Evolutionary conservation across 2,113 vertebrate genomes (phyloP).

Genomic region (Lycaon pictus): DNA sequence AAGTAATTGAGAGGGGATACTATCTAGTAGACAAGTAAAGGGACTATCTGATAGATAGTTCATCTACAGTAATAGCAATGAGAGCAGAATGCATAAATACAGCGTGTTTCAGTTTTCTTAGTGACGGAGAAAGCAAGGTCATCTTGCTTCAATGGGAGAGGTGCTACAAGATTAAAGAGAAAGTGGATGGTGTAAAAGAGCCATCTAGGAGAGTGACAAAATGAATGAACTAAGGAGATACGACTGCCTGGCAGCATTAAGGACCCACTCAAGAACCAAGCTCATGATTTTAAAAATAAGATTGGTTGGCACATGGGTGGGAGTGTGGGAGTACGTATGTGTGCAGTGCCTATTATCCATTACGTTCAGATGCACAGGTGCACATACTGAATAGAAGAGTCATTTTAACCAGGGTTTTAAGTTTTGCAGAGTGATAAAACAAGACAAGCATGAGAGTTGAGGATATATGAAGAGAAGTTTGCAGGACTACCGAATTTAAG

Average conservation of each 20-base stretch:
- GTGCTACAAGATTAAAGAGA: neutral
- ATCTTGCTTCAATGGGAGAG: neutral
- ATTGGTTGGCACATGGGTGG: neutral
- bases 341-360: neutral
- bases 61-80: neutral
- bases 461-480: neutral
- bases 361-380: neutral
- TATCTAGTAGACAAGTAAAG: neutral
- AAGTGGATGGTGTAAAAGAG: neutral
- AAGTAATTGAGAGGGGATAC: neutral
- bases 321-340: neutral
- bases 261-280: slow-evolving; percentile 2
- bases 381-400: neutral
- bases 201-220: neutral
- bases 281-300: slow-evolving; percentile 5
- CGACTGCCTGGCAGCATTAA: neutral
- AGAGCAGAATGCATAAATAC: neutral
- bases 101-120: neutral
- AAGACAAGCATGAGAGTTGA: neutral
- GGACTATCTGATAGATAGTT: neutral
- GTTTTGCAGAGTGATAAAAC: slow-evolving; percentile 31
- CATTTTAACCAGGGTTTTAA: neutral
- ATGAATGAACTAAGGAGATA: neutral
- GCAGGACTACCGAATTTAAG: neutral
- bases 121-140: slow-evolving; percentile 6